Percentiles rank a stretch among this genome's conserved stretches.
These are phyloP conservation scores for Ictidomys tridecemlineatus DNA, from an alignment of 2,113 vertebrate genomes.

Conservation along the genomic window DNA sequence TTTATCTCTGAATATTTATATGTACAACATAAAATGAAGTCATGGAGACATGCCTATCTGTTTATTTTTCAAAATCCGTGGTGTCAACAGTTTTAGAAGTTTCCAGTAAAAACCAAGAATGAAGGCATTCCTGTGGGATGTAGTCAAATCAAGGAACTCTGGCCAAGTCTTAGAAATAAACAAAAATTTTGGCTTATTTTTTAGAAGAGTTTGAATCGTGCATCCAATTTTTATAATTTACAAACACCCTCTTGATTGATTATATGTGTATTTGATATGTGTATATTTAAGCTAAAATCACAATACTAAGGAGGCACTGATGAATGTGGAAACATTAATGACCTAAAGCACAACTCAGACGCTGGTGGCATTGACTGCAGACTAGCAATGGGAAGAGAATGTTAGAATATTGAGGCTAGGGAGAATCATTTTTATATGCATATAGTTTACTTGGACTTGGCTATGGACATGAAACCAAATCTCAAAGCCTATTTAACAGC, in stretches of 20 bases:
- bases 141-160: conserved; percentile 59
- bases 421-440: neutral
- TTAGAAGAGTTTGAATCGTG: conserved; percentile 31
- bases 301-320: neutral
- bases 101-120: conserved; percentile 74
- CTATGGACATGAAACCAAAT: neutral
- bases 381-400: neutral
- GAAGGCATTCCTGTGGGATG: conserved; percentile 77
- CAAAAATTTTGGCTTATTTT: conserved; percentile 57
- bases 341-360: neutral
- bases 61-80: conserved; percentile 75
- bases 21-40: conserved; percentile 54
- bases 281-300: neutral
- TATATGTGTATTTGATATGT: neutral
- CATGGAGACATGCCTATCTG: conserved; percentile 64
- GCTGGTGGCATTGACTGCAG: neutral
- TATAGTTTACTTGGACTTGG: neutral
- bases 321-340: neutral
- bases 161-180: conserved; percentile 71
- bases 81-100: conserved; percentile 75
- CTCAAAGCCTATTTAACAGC: neutral
- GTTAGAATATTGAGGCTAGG: neutral
- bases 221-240: conserved; percentile 28
- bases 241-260: neutral
- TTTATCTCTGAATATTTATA: conserved; percentile 71